Conservation (phyloP, 2,113 vertebrate species). For the Paramisgurnus dabryanus region DNA sequence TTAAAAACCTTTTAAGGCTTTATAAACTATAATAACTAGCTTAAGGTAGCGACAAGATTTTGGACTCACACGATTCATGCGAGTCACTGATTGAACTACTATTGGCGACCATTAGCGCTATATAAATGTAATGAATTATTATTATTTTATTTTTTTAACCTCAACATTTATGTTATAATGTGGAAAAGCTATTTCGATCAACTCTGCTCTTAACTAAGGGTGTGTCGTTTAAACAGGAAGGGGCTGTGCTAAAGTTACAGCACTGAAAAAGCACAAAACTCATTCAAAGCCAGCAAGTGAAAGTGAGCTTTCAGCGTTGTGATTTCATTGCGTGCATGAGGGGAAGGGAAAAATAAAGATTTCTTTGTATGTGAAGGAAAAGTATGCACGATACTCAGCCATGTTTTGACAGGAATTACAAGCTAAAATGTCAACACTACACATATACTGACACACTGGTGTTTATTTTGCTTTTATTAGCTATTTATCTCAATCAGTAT, state of each 20-base stretch:
- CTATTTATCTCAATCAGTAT: too few species aligned
- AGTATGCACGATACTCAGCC: not conserved
- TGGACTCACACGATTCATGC: too few species aligned
- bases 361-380: constrained; percentile 25
- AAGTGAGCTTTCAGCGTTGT: constrained; percentile 21
- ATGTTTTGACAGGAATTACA: constrained; percentile 13
- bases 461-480: too few species aligned
- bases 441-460: not conserved
- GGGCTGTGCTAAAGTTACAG: not conserved
- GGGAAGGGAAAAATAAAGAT: not conserved
- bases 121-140: too few species aligned
- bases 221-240: not conserved
- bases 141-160: too few species aligned
- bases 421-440: not conserved
- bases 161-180: not conserved
- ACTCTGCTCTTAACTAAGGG: not conserved
- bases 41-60: too few species aligned
- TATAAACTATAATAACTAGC: too few species aligned
- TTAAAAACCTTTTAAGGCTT: too few species aligned
- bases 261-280: constrained; percentile 9
- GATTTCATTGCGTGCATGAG: not conserved
- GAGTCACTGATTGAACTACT: too few species aligned
- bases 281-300: not conserved
- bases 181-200: constrained; percentile 13
- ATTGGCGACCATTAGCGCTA: too few species aligned